Conservation (phyloP, 2,888 invertebrate species). For the Tipula unca region DNA sequence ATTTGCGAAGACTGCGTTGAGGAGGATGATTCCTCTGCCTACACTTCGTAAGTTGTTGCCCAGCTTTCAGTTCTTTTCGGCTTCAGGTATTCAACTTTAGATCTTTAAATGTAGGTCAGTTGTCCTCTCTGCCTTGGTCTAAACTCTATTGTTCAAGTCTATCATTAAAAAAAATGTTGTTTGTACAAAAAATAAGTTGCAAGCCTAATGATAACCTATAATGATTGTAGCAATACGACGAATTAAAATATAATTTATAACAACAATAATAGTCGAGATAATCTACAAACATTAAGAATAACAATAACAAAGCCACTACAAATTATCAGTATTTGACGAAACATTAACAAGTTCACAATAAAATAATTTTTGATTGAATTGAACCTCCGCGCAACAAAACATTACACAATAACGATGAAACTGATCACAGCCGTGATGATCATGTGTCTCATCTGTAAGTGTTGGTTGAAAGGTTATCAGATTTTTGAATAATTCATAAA, state of each 20-base stretch:
- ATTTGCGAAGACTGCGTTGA: too few species aligned
- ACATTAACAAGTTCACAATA: not conserved
- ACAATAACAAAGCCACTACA: not conserved
- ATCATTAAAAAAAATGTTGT: too few species aligned
- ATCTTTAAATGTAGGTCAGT: too few species aligned
- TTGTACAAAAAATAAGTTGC: not conserved
- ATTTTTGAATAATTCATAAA: too few species aligned
- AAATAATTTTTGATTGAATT: not conserved
- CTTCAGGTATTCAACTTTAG: too few species aligned
- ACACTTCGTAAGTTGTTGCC: too few species aligned
- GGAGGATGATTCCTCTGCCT: too few species aligned
- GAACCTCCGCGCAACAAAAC: not conserved
- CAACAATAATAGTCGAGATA: not conserved
- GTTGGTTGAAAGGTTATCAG: not conserved
- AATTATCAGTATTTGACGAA: not conserved
- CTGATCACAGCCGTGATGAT: not conserved
- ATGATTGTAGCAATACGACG: not conserved
- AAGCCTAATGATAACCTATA: not conserved
- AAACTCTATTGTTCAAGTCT: too few species aligned
- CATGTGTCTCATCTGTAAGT: not conserved
- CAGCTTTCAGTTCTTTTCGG: too few species aligned
- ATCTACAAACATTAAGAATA: not conserved
- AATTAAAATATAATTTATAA: not conserved
- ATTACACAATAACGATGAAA: not conserved
- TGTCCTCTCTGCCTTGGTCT: too few species aligned